Evolutionary conservation across 2,113 vertebrate species (phyloP), one percentile per base, ranked within the genome.

Genomic region (Maccullochella peelii): DNA sequence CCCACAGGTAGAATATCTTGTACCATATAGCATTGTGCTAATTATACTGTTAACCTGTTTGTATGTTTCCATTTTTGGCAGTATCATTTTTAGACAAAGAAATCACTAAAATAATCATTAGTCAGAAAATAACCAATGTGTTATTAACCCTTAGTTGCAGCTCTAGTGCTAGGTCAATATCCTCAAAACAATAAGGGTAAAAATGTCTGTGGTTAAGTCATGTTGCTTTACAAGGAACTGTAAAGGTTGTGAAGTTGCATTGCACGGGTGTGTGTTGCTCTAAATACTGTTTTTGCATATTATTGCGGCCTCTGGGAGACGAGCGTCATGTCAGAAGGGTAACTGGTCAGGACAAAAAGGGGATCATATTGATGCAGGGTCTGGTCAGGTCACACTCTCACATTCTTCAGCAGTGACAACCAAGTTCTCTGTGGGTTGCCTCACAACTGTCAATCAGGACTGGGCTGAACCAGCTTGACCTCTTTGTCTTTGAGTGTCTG

Each of bases 301-400:
- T 33, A 21, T 16, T 68, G 20, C 25, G 3, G 67, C 55, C 72
- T 85, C 54, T 20, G 16, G 65, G 27, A 54, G 25, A 58, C 8
- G 0, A 84, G 70, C 54, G 40, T 77, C 6, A 58, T 68, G 21
- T 84, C 62, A 69, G 27, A 77, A 25, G 52, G 49, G 6, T 77
- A 79, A 81, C 67, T 73, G 55, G 40, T 62, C 21, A 59, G 44
- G 71, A 69, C 27, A 59, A 65, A 78, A 75, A 55, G 49, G 44
- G 73, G 47, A 44, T 69, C 1, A 72, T 88, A 88, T 85, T 69
- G 61, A 73, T 82, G 55, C 49, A 21, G 65, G 75, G 83, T 86
- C 88, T 75, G 52, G 89, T 89, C 87, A 47, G 86, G 88, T 91
- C 85, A 87, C 93, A 91, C 88, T 91, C 83, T 91, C 62, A 85